A percentile compares a stretch with the other conserved stretches of the same genome.
These are phyloP conservation scores for Fregetta grallaria DNA, from an alignment of 2,113 vertebrate genomes.

Conservation along the genomic window DNA sequence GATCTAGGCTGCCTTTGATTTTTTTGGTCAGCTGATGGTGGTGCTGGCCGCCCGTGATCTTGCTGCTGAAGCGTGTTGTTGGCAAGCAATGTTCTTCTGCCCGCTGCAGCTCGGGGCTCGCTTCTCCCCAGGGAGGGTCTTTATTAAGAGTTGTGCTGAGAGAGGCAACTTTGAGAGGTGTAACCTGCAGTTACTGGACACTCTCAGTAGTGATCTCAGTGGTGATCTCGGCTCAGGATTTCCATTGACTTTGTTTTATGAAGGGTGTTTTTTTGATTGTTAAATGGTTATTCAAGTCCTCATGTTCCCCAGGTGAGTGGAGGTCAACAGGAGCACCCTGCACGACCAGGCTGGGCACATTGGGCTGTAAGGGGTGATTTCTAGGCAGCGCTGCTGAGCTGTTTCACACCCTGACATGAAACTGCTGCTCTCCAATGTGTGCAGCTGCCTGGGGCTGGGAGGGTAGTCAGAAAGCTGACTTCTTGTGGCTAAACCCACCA, in stretches of 20 bases:
- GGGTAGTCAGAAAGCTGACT: not conserved
- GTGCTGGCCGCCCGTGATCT: not conserved
- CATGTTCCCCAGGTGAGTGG: not conserved
- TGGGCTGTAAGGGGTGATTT: not conserved
- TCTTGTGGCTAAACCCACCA: not conserved
- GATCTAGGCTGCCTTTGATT: not conserved
- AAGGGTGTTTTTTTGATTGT: not conserved
- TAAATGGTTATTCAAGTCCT: not conserved
- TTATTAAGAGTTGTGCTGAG: not conserved
- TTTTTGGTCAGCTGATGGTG: not conserved
- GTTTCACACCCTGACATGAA: not conserved
- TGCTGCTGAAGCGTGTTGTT: not conserved
- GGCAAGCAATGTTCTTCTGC: not conserved
- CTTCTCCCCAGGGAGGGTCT: not conserved
- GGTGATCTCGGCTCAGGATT: not conserved
- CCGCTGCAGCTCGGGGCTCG: not conserved
- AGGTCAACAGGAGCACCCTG: not conserved
- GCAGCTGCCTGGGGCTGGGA: not conserved
- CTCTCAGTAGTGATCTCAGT: not conserved
- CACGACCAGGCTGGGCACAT: rapidly evolving
- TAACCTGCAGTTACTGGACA: not conserved
- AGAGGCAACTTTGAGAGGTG: not conserved
- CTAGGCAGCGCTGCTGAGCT: not conserved
- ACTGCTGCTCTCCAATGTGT: not conserved
- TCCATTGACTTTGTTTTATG: not conserved